Evolutionary conservation across 2,888 invertebrate genomes (phyloP), one percentile per base, ranked within the genome.

Genomic region (Folsomia candida): DNA sequence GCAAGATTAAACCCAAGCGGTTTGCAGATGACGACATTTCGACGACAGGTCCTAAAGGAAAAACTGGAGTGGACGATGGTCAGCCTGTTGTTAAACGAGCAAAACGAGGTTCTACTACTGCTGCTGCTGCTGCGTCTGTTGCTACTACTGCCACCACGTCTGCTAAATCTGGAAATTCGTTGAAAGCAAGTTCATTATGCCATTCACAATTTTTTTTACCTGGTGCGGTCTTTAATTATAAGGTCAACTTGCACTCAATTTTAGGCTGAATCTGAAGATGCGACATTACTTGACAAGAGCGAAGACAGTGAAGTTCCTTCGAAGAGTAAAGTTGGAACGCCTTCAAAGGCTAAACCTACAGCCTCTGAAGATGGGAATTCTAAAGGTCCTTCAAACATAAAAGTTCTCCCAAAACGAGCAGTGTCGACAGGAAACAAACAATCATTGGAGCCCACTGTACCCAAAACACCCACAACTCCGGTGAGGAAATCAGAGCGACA

Each of bases 1-100:
- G 91, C 67, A 91, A 90, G 83, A 89, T 91, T 72, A 89, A 90
- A 77, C 90, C 89, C 0, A 90, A 84, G 71, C 81, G 82, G 67
- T 83, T 83, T 79, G 81, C 81, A 9, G 82, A 82, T 73, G 82
- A 82, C 27, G 81, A 81, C 71, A 79, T 78, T 20, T 66, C 71
- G 20, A 57, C 51, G 4, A 25, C 18, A 51, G 57, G 54, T 25
- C 51, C 2, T 58, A 68, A 70, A 68, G 54, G 62, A 3, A 25
- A 71, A 27, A 57, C 66, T 27, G 47, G 60, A 24, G 25, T 62
- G n/a, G 71, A 72, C 24, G 76, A 76, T 24, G 72, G 70, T 20
- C 72, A 70, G 27, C 75, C 75, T 24, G 71, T 71, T 29, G 60
- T 71, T 0, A 76, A 76, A 37, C 51, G 73, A 22, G 51, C 70